Evolutionary conservation across 1,140 invertebrate genomes (phyloP).

Genomic region (Conus ventricosus): DNA sequence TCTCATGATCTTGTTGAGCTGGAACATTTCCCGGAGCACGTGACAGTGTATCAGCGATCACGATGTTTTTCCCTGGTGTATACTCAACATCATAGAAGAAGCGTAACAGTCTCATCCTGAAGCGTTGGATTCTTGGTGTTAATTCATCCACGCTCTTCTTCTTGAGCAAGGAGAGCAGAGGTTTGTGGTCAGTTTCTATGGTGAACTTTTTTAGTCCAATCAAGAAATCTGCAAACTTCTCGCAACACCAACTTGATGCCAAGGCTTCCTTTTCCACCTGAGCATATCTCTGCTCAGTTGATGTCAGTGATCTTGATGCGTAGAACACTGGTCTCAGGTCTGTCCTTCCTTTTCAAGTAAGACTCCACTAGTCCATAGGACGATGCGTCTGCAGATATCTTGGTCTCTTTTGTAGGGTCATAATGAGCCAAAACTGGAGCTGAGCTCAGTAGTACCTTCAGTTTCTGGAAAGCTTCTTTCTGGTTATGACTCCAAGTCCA

Average conservation of each 20-base stretch:
- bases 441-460: background rate
- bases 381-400: constrained; percentile 15
- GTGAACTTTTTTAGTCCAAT: constrained; percentile 5
- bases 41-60: background rate
- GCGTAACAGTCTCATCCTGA: background rate
- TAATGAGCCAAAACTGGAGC: constrained; percentile 8
- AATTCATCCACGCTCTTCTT: too few relatives aligned
- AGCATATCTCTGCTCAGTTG: background rate
- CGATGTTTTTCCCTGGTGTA: background rate
- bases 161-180: constrained; percentile 30
- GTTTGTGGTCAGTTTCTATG: constrained; percentile 43
- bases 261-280: too few relatives aligned
- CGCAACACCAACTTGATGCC: too few relatives aligned
- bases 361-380: background rate
- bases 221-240: background rate
- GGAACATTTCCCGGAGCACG: background rate
- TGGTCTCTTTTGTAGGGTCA: background rate
- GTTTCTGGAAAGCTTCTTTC: constrained; percentile 8
- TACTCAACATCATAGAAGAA: background rate
- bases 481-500: background rate
- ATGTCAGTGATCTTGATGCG: background rate
- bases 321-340: too few relatives aligned
- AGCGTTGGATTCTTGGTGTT: too few relatives aligned
- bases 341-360: too few relatives aligned
- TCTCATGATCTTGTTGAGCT: background rate